Percentiles rank a stretch among this genome's conserved stretches.
phyloP scores from a whole-genome alignment of 2,797 vertebrate genomes.

The Acipenser ruthenus region DNA sequence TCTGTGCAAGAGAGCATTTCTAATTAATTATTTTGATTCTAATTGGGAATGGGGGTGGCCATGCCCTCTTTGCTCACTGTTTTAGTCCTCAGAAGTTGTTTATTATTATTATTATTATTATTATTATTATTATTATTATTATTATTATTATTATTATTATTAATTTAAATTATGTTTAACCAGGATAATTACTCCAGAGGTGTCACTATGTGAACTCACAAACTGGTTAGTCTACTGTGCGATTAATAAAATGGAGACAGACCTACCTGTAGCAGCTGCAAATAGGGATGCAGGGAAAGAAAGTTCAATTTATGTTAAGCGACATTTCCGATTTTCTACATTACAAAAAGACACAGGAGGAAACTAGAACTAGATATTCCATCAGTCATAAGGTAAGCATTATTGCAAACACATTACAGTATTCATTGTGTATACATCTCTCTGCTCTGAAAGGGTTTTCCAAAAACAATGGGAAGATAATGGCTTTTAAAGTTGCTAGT shows the following conservation, averaged over 20 bases:
- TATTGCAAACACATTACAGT: not conserved
- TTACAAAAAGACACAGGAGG: not conserved
- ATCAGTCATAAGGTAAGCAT: not conserved
- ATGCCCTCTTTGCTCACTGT: no score
- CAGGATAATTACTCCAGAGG: not conserved
- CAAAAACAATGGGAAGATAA: not conserved
- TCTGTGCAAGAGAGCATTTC: not conserved
- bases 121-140: no score
- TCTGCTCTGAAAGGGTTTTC: not conserved
- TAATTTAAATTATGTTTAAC: not conserved
- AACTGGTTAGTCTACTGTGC: not conserved
- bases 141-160: not conserved
- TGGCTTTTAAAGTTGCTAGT: no score
- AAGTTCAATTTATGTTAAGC: not conserved
- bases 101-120: no score
- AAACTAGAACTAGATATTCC: not conserved
- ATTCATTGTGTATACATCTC: not conserved
- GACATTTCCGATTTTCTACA: not conserved
- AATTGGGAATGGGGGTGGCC: no score
- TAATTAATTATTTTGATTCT: no score
- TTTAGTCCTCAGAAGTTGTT: not conserved
- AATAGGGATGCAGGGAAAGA: conserved; percentile 17
- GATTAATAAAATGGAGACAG: not conserved
- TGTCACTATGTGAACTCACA: not conserved
- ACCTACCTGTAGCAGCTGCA: conserved; percentile 58